phyloP scores from a whole-genome alignment of 2,113 vertebrate genomes.

The Noctilio leporinus region DNA sequence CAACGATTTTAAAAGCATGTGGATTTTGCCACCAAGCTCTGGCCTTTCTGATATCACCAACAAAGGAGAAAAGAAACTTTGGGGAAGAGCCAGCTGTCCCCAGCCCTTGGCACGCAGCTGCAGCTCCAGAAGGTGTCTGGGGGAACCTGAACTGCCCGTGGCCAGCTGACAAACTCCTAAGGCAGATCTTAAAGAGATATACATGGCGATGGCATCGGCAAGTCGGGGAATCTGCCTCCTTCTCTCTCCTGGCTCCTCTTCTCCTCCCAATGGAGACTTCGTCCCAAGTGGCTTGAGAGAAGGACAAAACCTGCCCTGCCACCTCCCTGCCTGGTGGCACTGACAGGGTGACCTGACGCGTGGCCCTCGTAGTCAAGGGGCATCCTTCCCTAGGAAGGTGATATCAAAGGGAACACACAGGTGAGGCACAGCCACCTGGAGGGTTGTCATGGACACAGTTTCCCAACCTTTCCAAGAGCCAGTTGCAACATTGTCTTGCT shows the following conservation, averaged over 20 bases:
- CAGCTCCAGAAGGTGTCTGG: not conserved
- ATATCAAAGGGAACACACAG: not conserved
- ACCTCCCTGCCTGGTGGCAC: not conserved
- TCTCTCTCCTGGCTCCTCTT: not conserved
- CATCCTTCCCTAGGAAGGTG: not conserved
- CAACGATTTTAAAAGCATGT: not conserved
- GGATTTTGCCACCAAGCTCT: not conserved
- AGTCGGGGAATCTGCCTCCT: not conserved
- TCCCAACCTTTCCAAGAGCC: not conserved
- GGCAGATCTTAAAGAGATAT: conserved; percentile 1
- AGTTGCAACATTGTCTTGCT: not conserved
- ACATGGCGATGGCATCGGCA: not conserved
- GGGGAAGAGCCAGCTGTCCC: not conserved
- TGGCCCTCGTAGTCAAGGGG: not conserved
- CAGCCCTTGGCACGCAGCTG: not conserved
- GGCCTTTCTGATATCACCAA: not conserved
- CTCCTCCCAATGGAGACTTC: not conserved
- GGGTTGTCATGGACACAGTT: not conserved
- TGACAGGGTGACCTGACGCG: not conserved
- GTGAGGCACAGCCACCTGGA: not conserved
- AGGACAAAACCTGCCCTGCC: not conserved
- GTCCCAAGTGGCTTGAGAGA: not conserved
- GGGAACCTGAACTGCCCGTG: not conserved
- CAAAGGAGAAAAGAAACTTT: not conserved
- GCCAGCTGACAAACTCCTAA: not conserved